A percentile compares a stretch with the other conserved stretches of the same genome.
phyloP scores from a whole-genome alignment of 2,888 invertebrate species.

The Ctenicera cuprea region DNA sequence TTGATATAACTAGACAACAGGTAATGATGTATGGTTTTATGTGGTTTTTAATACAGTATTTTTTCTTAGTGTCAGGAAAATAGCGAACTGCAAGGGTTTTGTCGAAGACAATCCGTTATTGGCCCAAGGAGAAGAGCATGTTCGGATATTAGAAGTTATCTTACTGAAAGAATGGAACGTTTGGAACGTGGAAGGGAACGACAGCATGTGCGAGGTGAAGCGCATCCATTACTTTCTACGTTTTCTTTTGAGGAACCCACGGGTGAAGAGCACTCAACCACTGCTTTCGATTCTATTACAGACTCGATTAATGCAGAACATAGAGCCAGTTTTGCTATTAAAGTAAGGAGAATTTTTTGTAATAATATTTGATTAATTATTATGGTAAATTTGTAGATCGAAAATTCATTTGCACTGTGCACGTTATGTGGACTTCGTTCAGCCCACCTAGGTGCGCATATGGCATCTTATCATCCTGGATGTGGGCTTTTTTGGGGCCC shows the following conservation, averaged over 20 bases:
- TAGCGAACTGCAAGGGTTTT: constrained; percentile 18
- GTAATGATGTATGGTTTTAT: constrained; percentile 12
- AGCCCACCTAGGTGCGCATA: constrained; percentile 71
- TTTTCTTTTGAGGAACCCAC: constrained; percentile 50
- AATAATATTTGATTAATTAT: background rate
- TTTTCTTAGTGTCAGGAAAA: constrained; percentile 25
- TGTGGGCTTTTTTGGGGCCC: constrained; percentile 74
- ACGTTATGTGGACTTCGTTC: constrained; percentile 72
- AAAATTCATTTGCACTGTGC: constrained; percentile 61
- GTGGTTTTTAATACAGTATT: constrained; percentile 7
- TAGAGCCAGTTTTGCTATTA: constrained; percentile 22
- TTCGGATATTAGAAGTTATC: constrained; percentile 66
- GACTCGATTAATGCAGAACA: constrained; percentile 37
- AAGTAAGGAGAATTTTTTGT: constrained; percentile 1
- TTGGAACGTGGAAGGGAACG: constrained; percentile 67
- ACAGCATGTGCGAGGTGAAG: constrained; percentile 72
- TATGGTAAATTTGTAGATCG: constrained; percentile 53
- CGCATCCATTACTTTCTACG: constrained; percentile 67
- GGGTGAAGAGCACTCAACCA: constrained; percentile 15
- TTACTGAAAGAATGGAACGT: constrained; percentile 65
- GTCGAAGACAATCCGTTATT: constrained; percentile 52
- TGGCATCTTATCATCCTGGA: constrained; percentile 75
- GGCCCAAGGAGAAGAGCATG: constrained; percentile 62
- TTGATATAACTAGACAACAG: constrained; percentile 28
- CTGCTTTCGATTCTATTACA: constrained; percentile 44